Base-by-base conservation (phyloP, 2,113 vertebrate genomes). In the Hemibagrus wyckioides region DNA sequence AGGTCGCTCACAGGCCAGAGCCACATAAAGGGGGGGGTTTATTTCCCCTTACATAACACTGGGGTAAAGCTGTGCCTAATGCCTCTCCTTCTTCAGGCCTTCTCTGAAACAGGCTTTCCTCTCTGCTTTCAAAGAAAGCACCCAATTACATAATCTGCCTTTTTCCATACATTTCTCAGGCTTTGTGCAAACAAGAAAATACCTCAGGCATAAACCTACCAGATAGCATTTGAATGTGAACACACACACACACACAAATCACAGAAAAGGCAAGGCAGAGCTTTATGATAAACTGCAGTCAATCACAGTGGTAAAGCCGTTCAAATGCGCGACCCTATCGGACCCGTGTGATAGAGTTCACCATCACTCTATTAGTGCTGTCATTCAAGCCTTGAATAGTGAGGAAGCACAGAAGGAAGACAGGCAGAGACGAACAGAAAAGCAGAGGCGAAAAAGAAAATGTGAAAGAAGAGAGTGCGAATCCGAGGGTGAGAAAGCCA, bases 11-110 rank as follows among this genome's bases (percentile, higher is more conserved):
- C 75, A 87, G 54, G 41, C 88, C 17, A 61, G 13, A 41, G 82
- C 61, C 77, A 69, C 82, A 83, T 67, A 75, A 87, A 81, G 48
- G 57, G 4, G 33, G 36, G 19, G 84, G 84, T 81, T 23, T 25
- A 80, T 76, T 89, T 77, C 63, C 80, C 52, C 67, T 89, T 89
- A 85, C 50, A 76, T 89, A 89, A 89, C 80, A 85, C 57, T 50
- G 69, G 36, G 36, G 54, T 80, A 63, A 56, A 57, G 61, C 80
- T 82, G 63, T 11, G 61, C 67, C 30, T 87, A 85, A 89, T 85
- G 85, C 75, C 23, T 86, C 57, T 44, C 41, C 59, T 84, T 56
- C 83, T 84, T 85, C 48, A 79, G 21, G 83, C 77, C 19, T 75
- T 44, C 48, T 81, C 73, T 17, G 84, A 80, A 75, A 59, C 59